These are phyloP conservation scores for Cichlasoma orientale DNA, from an alignment of 2,797 vertebrate genomes.

Conservation along the genomic window DNA sequence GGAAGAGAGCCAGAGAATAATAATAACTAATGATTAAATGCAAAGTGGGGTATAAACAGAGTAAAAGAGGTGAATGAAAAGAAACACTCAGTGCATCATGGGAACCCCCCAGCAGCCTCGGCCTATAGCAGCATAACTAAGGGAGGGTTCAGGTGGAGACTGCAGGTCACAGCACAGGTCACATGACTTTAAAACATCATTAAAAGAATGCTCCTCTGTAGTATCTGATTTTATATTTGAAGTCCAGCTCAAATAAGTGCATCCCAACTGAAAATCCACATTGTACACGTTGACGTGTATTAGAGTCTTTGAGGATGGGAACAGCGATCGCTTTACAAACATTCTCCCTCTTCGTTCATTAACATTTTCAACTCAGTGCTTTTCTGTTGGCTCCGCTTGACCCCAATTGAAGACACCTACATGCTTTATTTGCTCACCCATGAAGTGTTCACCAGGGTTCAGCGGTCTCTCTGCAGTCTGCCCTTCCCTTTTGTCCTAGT, in stretches of 20 bases:
- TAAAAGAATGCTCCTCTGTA: background rate
- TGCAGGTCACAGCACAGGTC: background rate
- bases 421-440: background rate
- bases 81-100: too few species aligned
- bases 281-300: background rate
- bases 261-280: background rate
- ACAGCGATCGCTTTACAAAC: background rate
- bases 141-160: background rate
- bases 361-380: background rate
- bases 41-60: too few species aligned
- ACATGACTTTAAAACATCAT: too few species aligned
- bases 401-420: background rate
- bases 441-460: background rate
- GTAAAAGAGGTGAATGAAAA: too few species aligned
- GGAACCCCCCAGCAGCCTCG: too few species aligned
- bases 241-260: background rate
- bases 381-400: background rate
- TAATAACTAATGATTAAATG: too few species aligned
- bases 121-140: too few species aligned
- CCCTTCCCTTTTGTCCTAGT: background rate
- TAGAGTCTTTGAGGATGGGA: background rate
- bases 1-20: too few species aligned
- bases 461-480: background rate
- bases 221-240: background rate
- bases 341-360: background rate